phyloP scores from a whole-genome alignment of 2,888 invertebrate species.

The Eupeodes latifasciatus region DNA sequence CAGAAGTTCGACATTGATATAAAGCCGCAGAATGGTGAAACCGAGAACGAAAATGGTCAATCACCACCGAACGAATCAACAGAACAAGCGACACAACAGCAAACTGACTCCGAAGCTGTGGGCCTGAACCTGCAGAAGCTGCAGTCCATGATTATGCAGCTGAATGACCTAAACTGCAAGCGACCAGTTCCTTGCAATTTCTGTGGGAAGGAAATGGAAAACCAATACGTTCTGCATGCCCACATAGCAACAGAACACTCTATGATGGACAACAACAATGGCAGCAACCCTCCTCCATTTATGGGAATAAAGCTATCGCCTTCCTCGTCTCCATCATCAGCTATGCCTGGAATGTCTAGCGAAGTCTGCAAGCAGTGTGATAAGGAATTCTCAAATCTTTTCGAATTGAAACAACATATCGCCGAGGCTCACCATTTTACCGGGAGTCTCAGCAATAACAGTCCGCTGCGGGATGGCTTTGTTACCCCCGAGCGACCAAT shows the following conservation, averaged over 20 bases:
- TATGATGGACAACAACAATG: constrained; percentile 76
- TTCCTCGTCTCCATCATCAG: constrained; percentile 68
- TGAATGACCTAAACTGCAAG: constrained; percentile 91
- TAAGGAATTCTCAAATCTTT: constrained; percentile 87
- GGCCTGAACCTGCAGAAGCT: constrained; percentile 94
- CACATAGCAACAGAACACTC: constrained; percentile 83
- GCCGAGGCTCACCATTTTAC: constrained; percentile 86
- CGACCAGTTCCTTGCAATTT: constrained; percentile 87
- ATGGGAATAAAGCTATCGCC: constrained; percentile 80
- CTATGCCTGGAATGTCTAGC: constrained; percentile 74
- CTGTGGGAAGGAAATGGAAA: constrained; percentile 90
- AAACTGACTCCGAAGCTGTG: constrained; percentile 86
- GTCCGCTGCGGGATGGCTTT: constrained; percentile 84
- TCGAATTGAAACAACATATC: constrained; percentile 89
- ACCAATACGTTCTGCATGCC: constrained; percentile 88
- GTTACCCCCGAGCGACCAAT: constrained; percentile 84
- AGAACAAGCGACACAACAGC: constrained; percentile 66
- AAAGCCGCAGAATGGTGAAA: constrained; percentile 65
- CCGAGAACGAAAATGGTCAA: constrained; percentile 74
- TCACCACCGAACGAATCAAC: constrained; percentile 75
- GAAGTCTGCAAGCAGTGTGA: constrained; percentile 83
- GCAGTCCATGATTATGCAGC: constrained; percentile 95
- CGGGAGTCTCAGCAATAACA: constrained; percentile 84
- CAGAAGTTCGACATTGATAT: constrained; percentile 80
- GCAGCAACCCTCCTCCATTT: constrained; percentile 67